Conservation (phyloP, 2,888 invertebrate genomes). For the Augiades crinisus region DNA sequence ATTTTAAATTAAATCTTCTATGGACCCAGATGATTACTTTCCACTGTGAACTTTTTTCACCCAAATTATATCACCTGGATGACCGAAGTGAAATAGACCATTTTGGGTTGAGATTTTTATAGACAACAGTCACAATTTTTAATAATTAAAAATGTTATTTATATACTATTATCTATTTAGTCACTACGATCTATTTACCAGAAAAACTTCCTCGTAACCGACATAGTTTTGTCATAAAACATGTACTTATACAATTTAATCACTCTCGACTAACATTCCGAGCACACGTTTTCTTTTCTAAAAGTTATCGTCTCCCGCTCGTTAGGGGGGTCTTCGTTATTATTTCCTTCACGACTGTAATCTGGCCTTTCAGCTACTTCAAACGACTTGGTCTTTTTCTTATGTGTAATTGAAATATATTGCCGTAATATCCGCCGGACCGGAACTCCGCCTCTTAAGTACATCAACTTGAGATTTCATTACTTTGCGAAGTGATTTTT, state of each 20-base stretch:
- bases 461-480: slow-evolving; percentile 78
- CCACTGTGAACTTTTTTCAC: too few relatives aligned
- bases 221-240: background rate
- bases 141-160: too few relatives aligned
- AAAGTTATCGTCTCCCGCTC: slow-evolving; percentile 65
- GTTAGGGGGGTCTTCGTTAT: slow-evolving; percentile 74
- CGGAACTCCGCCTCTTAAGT: slow-evolving; percentile 70
- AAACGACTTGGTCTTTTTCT: slow-evolving; percentile 81
- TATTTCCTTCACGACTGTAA: slow-evolving; percentile 74
- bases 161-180: too few relatives aligned
- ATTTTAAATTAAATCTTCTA: too few relatives aligned
- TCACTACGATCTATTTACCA: too few relatives aligned
- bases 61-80: too few relatives aligned
- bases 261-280: slow-evolving; percentile 50
- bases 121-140: too few relatives aligned
- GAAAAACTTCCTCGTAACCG: too few relatives aligned
- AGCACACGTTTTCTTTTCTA: slow-evolving; percentile 64
- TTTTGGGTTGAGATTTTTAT: too few relatives aligned
- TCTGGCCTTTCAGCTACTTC: slow-evolving; percentile 79
- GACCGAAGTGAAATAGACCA: too few relatives aligned
- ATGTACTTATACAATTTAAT: slow-evolving; percentile 44
- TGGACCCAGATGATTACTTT: too few relatives aligned
- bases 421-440: slow-evolving; percentile 79
- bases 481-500: slow-evolving; percentile 75
- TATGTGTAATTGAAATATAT: slow-evolving; percentile 82